These are phyloP conservation scores for Noctua fimbriata DNA, from an alignment of 2,888 invertebrate genomes.

Conservation along the genomic window DNA sequence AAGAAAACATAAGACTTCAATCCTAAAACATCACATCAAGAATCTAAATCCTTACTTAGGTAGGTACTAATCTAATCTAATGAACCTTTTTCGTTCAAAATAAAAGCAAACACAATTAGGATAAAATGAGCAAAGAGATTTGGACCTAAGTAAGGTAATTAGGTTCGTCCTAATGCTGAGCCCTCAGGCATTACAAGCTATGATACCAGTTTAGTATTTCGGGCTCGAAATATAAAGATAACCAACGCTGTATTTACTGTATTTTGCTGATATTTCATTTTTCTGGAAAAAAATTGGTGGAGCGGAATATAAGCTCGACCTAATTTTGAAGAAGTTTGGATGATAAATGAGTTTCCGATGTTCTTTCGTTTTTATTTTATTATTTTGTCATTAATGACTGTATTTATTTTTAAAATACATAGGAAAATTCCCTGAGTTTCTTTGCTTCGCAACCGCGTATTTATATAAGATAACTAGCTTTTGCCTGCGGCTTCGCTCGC, in stretches of 20 bases:
- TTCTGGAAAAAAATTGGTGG: background rate
- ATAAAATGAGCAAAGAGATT: slow-evolving; percentile 35
- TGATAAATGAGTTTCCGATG: slow-evolving; percentile 10
- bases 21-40: slow-evolving; percentile 2
- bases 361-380: background rate
- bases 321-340: background rate
- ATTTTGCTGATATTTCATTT: background rate
- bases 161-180: slow-evolving; percentile 29
- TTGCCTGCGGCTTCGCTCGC: no score
- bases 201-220: slow-evolving; percentile 18
- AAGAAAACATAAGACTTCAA: slow-evolving; percentile 8
- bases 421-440: background rate
- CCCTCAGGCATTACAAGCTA: background rate
- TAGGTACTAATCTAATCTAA: slow-evolving; percentile 11
- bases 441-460: background rate
- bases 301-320: background rate
- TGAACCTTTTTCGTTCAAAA: slow-evolving; percentile 27
- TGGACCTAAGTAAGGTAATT: slow-evolving; percentile 34
- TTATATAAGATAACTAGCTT: background rate
- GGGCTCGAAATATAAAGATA: background rate
- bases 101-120: slow-evolving; percentile 28
- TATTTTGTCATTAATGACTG: background rate
- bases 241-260: background rate
- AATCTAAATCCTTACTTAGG: slow-evolving; percentile 12
- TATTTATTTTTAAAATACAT: background rate